A percentile compares a stretch with the other conserved stretches of the same genome.
phyloP scores from a whole-genome alignment of 2,113 vertebrate species.

The Cyphomyrus discorhynchus region DNA sequence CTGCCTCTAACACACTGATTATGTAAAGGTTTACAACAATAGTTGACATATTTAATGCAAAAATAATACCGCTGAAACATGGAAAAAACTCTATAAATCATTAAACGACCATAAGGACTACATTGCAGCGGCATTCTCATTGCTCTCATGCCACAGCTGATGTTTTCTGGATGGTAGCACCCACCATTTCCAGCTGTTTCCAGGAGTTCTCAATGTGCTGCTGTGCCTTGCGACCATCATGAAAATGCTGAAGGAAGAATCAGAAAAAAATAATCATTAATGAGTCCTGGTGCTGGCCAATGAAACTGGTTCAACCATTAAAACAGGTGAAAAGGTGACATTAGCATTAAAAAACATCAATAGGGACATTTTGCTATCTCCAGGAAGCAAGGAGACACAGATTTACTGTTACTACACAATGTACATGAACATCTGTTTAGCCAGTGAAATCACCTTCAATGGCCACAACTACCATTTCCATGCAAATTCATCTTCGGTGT shows the following conservation, averaged over 20 bases:
- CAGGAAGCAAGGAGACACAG: neutral
- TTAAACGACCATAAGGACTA: neutral
- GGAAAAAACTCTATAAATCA: neutral
- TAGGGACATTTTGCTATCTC: neutral
- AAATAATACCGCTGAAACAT: neutral
- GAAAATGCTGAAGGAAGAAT: constrained; percentile 73
- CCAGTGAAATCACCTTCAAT: neutral
- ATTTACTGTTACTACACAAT: neutral
- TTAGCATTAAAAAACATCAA: neutral
- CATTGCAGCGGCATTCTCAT: neutral
- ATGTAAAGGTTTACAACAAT: neutral
- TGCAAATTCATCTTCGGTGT: neutral
- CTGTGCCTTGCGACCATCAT: constrained; percentile 92
- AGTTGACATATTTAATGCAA: neutral
- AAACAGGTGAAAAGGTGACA: neutral
- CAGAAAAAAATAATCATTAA: neutral
- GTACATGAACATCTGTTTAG: neutral
- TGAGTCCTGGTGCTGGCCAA: neutral
- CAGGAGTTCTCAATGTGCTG: constrained; percentile 90
- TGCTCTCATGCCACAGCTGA: neutral
- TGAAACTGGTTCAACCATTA: neutral
- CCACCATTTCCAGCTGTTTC: constrained; percentile 92
- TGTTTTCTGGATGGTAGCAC: constrained; percentile 22
- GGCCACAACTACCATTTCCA: neutral
- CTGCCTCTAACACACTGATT: neutral